Evolutionary conservation across 2,888 invertebrate species (phyloP), one percentile per base, ranked within the genome.

Genomic region (Brenthis hecate): DNA sequence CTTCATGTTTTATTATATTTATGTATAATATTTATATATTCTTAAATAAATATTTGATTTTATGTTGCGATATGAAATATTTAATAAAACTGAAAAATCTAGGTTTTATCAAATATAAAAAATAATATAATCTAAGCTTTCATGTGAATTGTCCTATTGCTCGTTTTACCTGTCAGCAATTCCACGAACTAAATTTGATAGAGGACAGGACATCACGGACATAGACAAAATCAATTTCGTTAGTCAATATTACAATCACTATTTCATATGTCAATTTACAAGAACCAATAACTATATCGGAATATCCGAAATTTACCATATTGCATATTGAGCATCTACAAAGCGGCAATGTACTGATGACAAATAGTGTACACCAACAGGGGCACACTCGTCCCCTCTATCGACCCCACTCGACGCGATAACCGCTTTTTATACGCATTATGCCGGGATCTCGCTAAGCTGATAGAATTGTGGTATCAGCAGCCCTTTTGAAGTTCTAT

Each of bases 401-500:
- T 66, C 60, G 66, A 51, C 60, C 68, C 56, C 54, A 53, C 54
- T 62, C 58, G 62, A 78, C 79, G 84, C 85, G 91, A 91, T 91
- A 92, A 91, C 91, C 89, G 85, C 89, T 90, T 91, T 92, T 92
- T 91, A 89, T 91, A 89, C 90, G 88, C 90, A 89, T 92, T 91
- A 92, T 91, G 87, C 88, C 81, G 85, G 88, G 88, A 89, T 90
- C 88, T 85, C 86, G 87, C 89, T 92, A 92, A 92, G 92, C 92
- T 92, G 91, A 92, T 92, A 89, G 92, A 92, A 92, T 92, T 91
- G 92, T 89, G 91, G 88, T 88, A 90, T 91, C 91, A 89, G 86
- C 88, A 88, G 87, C 87, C 90, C 92, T 88, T 92, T 91, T 43
- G 91, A 91, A 91, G 85, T 92, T 91, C 89, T 91, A 92, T 92